Evolutionary conservation across 2,888 invertebrate species (phyloP).

Genomic region (Calliphora vomitoria): DNA sequence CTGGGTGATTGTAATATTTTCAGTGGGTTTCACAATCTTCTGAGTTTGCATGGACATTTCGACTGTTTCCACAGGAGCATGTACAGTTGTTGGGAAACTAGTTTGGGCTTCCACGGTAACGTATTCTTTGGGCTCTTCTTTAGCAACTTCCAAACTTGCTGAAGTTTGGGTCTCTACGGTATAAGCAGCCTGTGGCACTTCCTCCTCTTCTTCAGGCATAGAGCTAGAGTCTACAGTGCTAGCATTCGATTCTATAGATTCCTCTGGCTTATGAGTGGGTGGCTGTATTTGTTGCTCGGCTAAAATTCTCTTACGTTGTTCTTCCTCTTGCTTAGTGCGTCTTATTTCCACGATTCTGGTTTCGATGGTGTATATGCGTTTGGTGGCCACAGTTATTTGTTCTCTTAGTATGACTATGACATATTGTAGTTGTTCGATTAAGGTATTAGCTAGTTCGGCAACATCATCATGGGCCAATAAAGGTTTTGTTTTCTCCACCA

Average conservation of each 20-base stretch:
- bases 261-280: conserved; percentile 73
- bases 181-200: conserved; percentile 81
- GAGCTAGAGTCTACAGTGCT: conserved; percentile 89
- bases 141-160: conserved; percentile 85
- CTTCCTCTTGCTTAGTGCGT: conserved; percentile 78
- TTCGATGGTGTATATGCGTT: conserved; percentile 86
- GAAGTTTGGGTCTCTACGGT: conserved; percentile 89
- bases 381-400: conserved; percentile 87
- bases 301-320: conserved; percentile 78
- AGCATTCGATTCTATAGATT: conserved; percentile 82
- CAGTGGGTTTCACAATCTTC: conserved; percentile 85
- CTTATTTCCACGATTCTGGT: conserved; percentile 79
- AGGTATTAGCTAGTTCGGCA: conserved; percentile 84
- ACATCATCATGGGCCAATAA: conserved; percentile 85
- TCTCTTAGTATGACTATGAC: conserved; percentile 87
- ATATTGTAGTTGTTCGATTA: conserved; percentile 86
- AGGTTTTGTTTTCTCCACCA: conserved; percentile 85
- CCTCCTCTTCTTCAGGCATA: conserved; percentile 89
- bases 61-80: conserved; percentile 77
- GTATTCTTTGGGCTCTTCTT: conserved; percentile 79
- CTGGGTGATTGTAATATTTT: conserved; percentile 89
- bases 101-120: conserved; percentile 87
- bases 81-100: conserved; percentile 82
- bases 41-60: conserved; percentile 83
- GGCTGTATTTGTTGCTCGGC: conserved; percentile 78